These are phyloP conservation scores for Stichopus horrens DNA, from an alignment of 53 echinoderm and acorn worm species.

Conservation along the genomic window DNA sequence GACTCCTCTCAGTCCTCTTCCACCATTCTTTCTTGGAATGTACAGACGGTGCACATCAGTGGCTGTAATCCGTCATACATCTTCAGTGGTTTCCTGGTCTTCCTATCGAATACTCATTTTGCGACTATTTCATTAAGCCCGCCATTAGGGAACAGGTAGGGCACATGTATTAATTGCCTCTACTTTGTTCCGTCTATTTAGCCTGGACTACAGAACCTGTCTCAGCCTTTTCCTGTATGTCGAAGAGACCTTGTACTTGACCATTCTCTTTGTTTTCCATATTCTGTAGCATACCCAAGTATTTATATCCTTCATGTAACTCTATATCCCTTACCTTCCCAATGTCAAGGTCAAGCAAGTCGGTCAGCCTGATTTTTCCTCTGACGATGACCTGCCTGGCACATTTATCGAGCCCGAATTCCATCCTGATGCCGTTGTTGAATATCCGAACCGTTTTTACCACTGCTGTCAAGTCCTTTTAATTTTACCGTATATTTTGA, in stretches of 20 bases:
- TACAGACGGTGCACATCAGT: not conserved
- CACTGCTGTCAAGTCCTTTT: not conserved
- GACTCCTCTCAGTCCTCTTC: too few species aligned
- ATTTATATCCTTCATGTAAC: not conserved
- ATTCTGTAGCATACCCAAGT: not conserved
- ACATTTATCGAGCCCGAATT: not conserved
- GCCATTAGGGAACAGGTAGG: not conserved
- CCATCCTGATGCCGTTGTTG: not conserved
- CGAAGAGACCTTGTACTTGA: not conserved
- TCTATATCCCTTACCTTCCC: not conserved
- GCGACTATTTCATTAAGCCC: not conserved
- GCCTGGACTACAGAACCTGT: not conserved
- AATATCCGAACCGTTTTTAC: not conserved
- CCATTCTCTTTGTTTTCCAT: slow-evolving; percentile 5
- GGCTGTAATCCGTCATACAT: not conserved
- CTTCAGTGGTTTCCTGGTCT: not conserved
- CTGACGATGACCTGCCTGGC: not conserved
- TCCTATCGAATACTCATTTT: not conserved
- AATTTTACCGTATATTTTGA: not conserved
- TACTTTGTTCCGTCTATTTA: not conserved
- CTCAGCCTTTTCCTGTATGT: slow-evolving; percentile 6
- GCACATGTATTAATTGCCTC: not conserved
- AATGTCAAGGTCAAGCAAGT: not conserved
- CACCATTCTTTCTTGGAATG: too few species aligned
- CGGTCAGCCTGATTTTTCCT: slow-evolving; percentile 4